Evolutionary conservation across 2,888 invertebrate species (phyloP), one percentile per base, ranked within the genome.

Genomic region (Sinodicranocentrus sp.): DNA sequence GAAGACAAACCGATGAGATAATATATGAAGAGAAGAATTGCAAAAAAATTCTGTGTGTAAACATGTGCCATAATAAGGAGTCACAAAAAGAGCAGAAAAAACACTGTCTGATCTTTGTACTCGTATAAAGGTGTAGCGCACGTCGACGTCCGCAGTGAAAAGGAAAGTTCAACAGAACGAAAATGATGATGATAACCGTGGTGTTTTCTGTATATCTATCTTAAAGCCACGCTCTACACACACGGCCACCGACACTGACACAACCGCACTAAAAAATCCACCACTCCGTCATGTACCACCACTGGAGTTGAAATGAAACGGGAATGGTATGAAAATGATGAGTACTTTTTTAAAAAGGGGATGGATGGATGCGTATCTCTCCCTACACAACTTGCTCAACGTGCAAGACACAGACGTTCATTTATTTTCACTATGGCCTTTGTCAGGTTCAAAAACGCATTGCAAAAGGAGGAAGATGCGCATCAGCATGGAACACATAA

Each of bases 211-310:
- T 48, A 15, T 10, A 23, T 25, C 25, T 25, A 25, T 57, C 25
- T 1, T 17, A 3, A n/a, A 15, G 54, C 23, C 5, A 5, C 21
- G 23, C 54, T 21, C 25, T 57, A 25, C 57, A 57, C 17, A 23
- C 63, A 73, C 73, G 73, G 63, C 73, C 63, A 73, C 73, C 73
- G 73, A 73, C 73, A 73, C 59, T 19, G 63, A 63, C 63, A 63
- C 61, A 48, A 70, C 26, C 25, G 25, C 23, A 13, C n/a, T 26
- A 52, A 57, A 23, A 25, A 23, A 26, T n/a, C 23, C 17, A 19
- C 28, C 5, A 21, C 23, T 19, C 59, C 25, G 59, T 23, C 57
- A 57, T 39, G 63, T 52, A 76, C 77, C 77, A 78, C 77, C 70
- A 70, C 63, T 59, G 68, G 68, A 68, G 44, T 71, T 52, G 25